phyloP scores from a whole-genome alignment of 2,797 vertebrate genomes.

The Hirundo rustica region DNA sequence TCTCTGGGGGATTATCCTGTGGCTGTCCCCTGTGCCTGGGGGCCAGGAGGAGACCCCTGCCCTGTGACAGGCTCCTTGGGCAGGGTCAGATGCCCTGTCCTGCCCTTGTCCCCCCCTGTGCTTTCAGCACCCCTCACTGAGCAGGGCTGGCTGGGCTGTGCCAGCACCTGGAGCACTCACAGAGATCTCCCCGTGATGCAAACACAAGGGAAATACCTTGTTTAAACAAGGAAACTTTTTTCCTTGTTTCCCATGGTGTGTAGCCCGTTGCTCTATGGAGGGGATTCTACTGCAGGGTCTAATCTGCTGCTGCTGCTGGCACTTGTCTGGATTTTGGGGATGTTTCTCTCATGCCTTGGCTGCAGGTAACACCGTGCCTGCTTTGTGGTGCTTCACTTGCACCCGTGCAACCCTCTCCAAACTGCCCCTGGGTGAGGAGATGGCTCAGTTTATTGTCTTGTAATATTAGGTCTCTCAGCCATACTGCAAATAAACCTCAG shows the following conservation, averaged over 20 bases:
- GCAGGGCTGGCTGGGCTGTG: not conserved
- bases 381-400: not conserved
- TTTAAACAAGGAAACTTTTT: not conserved
- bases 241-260: too few species aligned
- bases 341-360: not conserved
- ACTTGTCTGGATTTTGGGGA: not conserved
- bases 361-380: not conserved
- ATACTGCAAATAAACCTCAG: conserved; percentile 11
- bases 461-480: conserved; percentile 22
- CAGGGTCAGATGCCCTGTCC: not conserved
- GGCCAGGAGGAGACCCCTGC: not conserved
- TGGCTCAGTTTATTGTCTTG: not conserved
- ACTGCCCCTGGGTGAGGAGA: not conserved
- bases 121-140: not conserved
- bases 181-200: not conserved
- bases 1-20: not conserved
- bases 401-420: not conserved
- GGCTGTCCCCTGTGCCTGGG: not conserved
- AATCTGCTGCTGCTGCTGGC: not conserved
- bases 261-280: not conserved
- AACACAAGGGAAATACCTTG: not conserved
- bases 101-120: fast-evolving
- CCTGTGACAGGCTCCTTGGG: not conserved
- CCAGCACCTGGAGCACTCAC: not conserved
- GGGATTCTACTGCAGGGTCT: not conserved